Evolutionary conservation across 1,140 invertebrate genomes (phyloP), one percentile per base, ranked within the genome.

Genomic region (Leptopilina boulardi): DNA sequence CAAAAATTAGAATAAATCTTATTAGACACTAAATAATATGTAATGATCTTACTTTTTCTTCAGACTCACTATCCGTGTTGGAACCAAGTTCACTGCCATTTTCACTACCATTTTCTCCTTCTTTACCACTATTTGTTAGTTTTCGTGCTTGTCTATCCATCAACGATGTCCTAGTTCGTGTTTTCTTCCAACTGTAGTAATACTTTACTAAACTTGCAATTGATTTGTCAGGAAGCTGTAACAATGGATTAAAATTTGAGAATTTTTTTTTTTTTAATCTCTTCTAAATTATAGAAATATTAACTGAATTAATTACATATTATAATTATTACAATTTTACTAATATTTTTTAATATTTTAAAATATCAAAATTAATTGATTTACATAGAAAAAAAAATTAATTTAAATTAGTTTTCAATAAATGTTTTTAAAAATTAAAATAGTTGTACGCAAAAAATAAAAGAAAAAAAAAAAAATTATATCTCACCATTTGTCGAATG

Each of bases 151-250:
- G 96, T 74, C 95, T 92, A 90, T 99, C 98, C 96, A 99, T 99
- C 23, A 98, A 91, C 86, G 97, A 99, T 70, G 95, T 97, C 70
- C 97, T 93, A 83, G 96, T 95, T 86, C 97, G 92, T 11, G 97
- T 98, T 87, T 99, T 99, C 89, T 99, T 99, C 98, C 98, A 99
- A 83, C 96, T 97, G 88, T 99, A 99, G 89, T 99, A 99, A 91
- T 99, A 99, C 90, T 99, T 99, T 0, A 99, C 98, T 82, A 99
- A 91, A 85, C 96, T 97, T 30, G 98, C 96, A 84, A 99, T 98
- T 66, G 97, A 96, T 92, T 99, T 99, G 87, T 99, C 98, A 70
- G 98, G 98, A 82, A 99, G 91, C 96, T 97, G 85, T 54, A 92
- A 90, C 42, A 44, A 44, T 15, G 13, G 41, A 3, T n/a, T 15